phyloP scores from a whole-genome alignment of 2,888 invertebrate genomes.

The Bombylius discolor region DNA sequence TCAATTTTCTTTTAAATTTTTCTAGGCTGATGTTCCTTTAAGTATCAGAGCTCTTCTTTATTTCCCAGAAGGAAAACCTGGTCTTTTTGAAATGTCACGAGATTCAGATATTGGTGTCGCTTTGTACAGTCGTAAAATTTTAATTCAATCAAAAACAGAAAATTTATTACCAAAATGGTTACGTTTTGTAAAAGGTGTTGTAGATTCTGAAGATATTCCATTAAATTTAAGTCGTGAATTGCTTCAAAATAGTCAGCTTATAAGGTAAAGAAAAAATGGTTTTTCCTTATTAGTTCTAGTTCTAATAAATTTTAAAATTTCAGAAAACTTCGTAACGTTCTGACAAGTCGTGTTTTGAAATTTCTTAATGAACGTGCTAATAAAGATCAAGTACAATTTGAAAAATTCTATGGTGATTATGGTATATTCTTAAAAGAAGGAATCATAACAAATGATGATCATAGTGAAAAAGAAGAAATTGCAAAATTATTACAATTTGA shows the following conservation, averaged over 20 bases:
- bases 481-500: slow-evolving; percentile 83
- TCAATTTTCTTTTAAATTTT: not conserved
- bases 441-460: slow-evolving; percentile 71
- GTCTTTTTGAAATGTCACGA: slow-evolving; percentile 78
- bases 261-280: slow-evolving; percentile 40
- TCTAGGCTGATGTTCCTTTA: slow-evolving; percentile 55
- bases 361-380: slow-evolving; percentile 74
- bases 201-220: slow-evolving; percentile 98
- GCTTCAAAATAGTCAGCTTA: slow-evolving; percentile 83
- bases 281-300: not conserved
- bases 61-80: slow-evolving; percentile 86
- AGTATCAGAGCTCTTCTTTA: slow-evolving; percentile 84
- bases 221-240: slow-evolving; percentile 91
- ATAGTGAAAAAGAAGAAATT: slow-evolving; percentile 78
- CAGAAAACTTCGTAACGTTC: slow-evolving; percentile 69
- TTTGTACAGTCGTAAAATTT: slow-evolving; percentile 80
- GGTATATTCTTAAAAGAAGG: slow-evolving; percentile 91
- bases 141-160: slow-evolving; percentile 84
- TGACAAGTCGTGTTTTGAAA: slow-evolving; percentile 70
- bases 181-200: slow-evolving; percentile 91
- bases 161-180: slow-evolving; percentile 90
- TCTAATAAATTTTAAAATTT: not conserved
- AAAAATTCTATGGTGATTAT: slow-evolving; percentile 82
- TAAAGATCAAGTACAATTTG: slow-evolving; percentile 70
- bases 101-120: slow-evolving; percentile 77